These are phyloP conservation scores for Leptoclinus maculatus DNA, from an alignment of 2,797 vertebrate species.

Conservation along the genomic window DNA sequence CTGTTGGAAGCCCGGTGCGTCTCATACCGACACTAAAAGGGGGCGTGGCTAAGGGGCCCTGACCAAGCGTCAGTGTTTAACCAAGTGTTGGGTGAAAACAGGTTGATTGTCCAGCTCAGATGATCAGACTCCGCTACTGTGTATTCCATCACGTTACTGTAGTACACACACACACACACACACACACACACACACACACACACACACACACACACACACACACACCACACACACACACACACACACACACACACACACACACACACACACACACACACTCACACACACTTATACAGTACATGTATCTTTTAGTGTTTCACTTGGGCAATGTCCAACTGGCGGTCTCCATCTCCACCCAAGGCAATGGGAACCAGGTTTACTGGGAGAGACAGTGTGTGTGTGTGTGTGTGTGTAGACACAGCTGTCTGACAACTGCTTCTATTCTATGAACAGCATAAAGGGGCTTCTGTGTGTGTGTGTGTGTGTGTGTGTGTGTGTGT, in stretches of 20 bases:
- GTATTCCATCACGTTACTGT: neutral
- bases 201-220: slow-evolving; percentile 22
- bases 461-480: slow-evolving; percentile 40
- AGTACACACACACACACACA: slow-evolving; percentile 17
- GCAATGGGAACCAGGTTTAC: slow-evolving; percentile 58
- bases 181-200: slow-evolving; percentile 26
- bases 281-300: slow-evolving; percentile 1
- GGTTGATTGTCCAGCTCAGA: neutral
- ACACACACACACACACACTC: slow-evolving; percentile 27
- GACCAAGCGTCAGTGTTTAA: neutral
- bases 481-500: too few relatives aligned
- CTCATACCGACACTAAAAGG: too few relatives aligned
- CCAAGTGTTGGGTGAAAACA: too few relatives aligned
- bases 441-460: slow-evolving; percentile 53
- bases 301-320: slow-evolving; percentile 44
- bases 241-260: slow-evolving; percentile 19
- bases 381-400: slow-evolving; percentile 13
- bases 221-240: slow-evolving; percentile 25
- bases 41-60: neutral
- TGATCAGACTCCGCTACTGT: slow-evolving; percentile 17
- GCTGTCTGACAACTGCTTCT: slow-evolving; percentile 59
- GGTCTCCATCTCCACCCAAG: slow-evolving; percentile 40
- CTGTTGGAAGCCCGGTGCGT: too few relatives aligned
- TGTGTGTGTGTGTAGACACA: slow-evolving; percentile 25
- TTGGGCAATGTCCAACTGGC: slow-evolving; percentile 52